Evolutionary conservation across 2,797 vertebrate genomes (phyloP), one percentile per base, ranked within the genome.

Genomic region (Melanogrammus aeglefinus): DNA sequence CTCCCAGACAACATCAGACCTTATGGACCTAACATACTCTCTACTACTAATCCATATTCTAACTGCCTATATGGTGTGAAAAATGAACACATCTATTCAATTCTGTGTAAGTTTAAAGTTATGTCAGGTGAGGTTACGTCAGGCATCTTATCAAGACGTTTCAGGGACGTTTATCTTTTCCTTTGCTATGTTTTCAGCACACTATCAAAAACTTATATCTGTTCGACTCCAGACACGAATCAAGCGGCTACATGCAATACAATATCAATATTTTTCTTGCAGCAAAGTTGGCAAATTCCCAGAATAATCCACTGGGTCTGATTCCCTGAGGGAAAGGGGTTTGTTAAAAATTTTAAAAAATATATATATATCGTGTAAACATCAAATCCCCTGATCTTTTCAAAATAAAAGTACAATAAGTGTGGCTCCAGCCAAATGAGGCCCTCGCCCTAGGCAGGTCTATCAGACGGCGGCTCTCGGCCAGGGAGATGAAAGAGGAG

Each of bases 261-360:
- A 24, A 63, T 79, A 36, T 36, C 35, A 36, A 36, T 72, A 78
- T 86, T 88, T 88, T 88, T 88, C 86, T 84, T 77, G 84, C 91
- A 88, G 84, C 85, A 27, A 27, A 24, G 66, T 71, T 10, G 13
- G 13, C 69, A 3, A 27, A 13, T 29, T 71, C 13, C 29, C 27
- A 71, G 69, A 71, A 33, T 29, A 70, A 70, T 70, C 10, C 10
- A 33, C 10, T 16, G 18, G 6, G 24, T 71, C 31, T 71, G 69
- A 71, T 31, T 71, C 24, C 29, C 16, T 33, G 69, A 29, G 4
- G 10, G 10, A 71, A 10, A 29, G 29, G 10, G 27, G 29, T 12
- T 29, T 33, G 69, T 71, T 33, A 71, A 33, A 71, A 13, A 0
- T 71, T 3, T 31, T 0, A 14, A 21, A 63, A 70, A 13, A 69